Percentiles rank a stretch among this genome's conserved stretches.
Conservation (phyloP, 2,113 vertebrate genomes). For the Conger conger region DNA sequence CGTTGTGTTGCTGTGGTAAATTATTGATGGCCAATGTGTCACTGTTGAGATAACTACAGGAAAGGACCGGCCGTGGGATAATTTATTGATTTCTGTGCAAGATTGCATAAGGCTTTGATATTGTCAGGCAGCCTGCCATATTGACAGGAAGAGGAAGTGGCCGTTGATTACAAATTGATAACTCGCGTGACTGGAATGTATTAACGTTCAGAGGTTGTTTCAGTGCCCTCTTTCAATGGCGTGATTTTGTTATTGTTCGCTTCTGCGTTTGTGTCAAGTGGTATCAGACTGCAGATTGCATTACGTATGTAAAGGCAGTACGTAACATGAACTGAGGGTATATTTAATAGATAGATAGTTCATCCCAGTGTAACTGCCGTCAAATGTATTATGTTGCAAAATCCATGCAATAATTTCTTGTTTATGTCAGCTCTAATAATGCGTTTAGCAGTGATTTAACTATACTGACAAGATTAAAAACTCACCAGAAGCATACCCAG, state of each 20-base stretch:
- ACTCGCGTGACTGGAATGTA: background rate
- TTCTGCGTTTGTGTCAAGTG: background rate
- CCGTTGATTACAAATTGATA: conserved; percentile 2
- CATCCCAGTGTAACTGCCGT: background rate
- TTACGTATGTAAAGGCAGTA: background rate
- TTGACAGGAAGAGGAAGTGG: background rate
- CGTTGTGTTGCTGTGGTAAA: background rate
- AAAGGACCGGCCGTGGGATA: background rate
- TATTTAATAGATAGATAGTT: background rate
- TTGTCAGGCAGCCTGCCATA: background rate
- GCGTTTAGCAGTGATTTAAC: background rate
- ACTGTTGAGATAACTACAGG: background rate
- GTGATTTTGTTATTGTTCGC: background rate
- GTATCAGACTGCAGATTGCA: background rate
- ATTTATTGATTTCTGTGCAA: background rate
- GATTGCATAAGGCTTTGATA: background rate
- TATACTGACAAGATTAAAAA: background rate
- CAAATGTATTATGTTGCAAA: background rate
- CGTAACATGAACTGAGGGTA: background rate
- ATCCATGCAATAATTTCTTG: background rate
- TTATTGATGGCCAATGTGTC: background rate
- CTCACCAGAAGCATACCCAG: conserved; percentile 14
- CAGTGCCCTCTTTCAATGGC: background rate
- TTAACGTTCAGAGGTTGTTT: background rate
- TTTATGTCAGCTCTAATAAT: background rate